Evolutionary conservation across 2,797 vertebrate species (phyloP).

Genomic region (Galago senegalensis): DNA sequence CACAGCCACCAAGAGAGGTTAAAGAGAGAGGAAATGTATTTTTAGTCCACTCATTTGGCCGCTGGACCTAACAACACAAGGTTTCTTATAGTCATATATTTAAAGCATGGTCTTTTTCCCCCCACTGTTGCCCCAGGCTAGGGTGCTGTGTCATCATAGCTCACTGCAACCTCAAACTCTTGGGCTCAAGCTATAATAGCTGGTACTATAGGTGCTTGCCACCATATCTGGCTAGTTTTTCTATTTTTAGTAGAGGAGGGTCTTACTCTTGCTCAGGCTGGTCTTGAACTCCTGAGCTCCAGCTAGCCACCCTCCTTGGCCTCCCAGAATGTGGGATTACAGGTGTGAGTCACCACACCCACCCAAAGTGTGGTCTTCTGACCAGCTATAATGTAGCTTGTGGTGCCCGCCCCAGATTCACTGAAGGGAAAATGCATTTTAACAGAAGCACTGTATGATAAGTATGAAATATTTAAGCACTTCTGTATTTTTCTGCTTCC

Average conservation of each 20-base stretch:
- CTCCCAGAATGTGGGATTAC: no score
- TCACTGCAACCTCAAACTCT: no score
- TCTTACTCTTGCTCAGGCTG: no score
- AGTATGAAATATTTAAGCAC: not conserved
- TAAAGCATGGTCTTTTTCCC: not conserved
- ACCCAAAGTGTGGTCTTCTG: conserved; percentile 1
- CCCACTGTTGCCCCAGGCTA: no score
- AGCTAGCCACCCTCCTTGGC: no score
- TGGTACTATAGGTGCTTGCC: no score
- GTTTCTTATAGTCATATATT: not conserved
- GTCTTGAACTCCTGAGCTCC: no score
- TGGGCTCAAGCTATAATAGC: no score
- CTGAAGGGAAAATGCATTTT: not conserved
- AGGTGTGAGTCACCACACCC: not conserved
- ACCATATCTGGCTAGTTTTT: no score
- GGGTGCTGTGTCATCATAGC: no score
- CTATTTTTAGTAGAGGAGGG: no score
- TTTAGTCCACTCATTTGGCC: not conserved
- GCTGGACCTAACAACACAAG: not conserved
- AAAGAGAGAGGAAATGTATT: not conserved
- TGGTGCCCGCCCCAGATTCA: not conserved
- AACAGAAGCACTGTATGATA: not conserved
- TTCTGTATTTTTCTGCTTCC: conserved; percentile 29
- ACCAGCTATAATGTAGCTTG: not conserved
- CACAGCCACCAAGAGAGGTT: not conserved